Conservation (phyloP, 2,888 invertebrate genomes). For the Xanthostigma xanthostigma region DNA sequence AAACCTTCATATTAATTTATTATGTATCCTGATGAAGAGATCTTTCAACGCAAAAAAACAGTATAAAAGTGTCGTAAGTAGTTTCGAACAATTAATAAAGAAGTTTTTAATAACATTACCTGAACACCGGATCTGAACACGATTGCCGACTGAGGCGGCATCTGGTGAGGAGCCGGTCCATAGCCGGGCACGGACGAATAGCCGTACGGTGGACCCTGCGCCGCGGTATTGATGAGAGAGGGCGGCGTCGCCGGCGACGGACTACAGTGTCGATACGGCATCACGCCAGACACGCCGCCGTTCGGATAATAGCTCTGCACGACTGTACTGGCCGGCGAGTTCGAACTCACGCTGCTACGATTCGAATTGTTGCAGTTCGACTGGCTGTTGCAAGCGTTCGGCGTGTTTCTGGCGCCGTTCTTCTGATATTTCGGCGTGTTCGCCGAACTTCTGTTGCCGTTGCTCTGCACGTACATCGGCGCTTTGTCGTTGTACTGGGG, state of each 20-base stretch:
- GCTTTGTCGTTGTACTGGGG: slow-evolving; percentile 4
- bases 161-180: neutral
- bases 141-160: neutral
- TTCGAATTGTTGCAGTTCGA: slow-evolving; percentile 18
- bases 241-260: slow-evolving; percentile 24
- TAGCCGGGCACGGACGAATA: neutral
- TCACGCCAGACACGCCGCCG: slow-evolving; percentile 6
- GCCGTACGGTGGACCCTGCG: neutral
- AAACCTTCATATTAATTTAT: no score
- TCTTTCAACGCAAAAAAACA: no score
- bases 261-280: slow-evolving; percentile 19
- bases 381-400: slow-evolving; percentile 7
- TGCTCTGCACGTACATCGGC: slow-evolving; percentile 11
- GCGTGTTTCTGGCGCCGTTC: slow-evolving; percentile 16
- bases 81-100: no score
- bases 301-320: slow-evolving; percentile 23
- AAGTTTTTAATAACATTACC: no score
- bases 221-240: no score
- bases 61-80: no score
- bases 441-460: slow-evolving; percentile 13
- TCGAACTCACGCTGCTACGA: slow-evolving; percentile 26
- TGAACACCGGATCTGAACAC: neutral
- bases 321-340: slow-evolving; percentile 27
- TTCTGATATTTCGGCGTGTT: slow-evolving; percentile 15
- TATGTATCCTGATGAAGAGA: no score